These are phyloP conservation scores for Leucopternis melanops DNA, from an alignment of 2,113 vertebrate species.

Conservation along the genomic window DNA sequence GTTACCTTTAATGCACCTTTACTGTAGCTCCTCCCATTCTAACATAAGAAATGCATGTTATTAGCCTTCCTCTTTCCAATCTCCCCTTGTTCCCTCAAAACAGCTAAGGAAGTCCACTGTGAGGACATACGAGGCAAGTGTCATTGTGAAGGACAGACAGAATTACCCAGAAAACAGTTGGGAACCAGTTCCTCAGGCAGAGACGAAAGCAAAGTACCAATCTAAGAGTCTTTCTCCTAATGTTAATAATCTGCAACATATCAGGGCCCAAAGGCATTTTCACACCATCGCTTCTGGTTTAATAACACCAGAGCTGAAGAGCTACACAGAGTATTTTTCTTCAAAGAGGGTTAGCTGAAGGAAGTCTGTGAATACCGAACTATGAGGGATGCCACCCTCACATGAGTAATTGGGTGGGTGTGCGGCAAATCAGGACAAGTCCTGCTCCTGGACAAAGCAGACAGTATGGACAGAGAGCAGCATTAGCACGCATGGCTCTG, in stretches of 20 bases:
- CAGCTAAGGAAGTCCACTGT: neutral
- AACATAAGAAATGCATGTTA: neutral
- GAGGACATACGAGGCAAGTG: neutral
- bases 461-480: neutral
- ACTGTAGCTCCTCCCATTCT: neutral
- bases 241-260: neutral
- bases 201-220: neutral
- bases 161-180: neutral
- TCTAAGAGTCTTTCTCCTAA: neutral
- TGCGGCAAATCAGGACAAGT: neutral
- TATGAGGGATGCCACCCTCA: neutral
- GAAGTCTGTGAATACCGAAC: neutral
- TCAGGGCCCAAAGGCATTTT: neutral
- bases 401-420: rapidly evolving
- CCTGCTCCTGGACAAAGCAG: neutral
- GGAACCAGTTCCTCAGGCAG: neutral
- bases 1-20: neutral
- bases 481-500: neutral
- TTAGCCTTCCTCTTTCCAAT: neutral
- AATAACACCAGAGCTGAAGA: neutral
- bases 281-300: neutral
- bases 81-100: neutral
- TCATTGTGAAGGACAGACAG: neutral
- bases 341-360: neutral
- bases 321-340: neutral